A percentile compares a stretch with the other conserved stretches of the same genome.
Conservation (phyloP, 2,113 vertebrate genomes). For the Tupaia tana region DNA sequence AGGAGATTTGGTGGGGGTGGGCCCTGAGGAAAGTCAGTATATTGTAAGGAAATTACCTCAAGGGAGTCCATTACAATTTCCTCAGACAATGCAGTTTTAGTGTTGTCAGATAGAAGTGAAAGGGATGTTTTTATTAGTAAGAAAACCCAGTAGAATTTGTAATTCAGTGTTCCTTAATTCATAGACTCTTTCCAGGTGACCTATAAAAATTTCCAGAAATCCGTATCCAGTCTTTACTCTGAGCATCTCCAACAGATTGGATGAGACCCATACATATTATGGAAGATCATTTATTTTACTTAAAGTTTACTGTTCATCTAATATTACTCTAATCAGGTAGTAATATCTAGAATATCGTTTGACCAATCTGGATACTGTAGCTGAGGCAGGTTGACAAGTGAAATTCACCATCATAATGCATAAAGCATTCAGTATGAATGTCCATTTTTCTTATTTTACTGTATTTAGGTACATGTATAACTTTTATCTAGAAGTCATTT, state of each 20-base stretch:
- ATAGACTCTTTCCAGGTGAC: neutral
- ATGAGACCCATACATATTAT: neutral
- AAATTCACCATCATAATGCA: neutral
- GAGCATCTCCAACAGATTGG: neutral
- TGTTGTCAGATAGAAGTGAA: neutral
- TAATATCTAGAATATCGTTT: neutral
- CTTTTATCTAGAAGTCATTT: neutral
- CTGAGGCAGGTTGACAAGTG: neutral
- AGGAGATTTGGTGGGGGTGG: rapidly evolving
- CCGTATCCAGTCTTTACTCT: neutral
- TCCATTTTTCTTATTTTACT: neutral
- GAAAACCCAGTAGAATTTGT: neutral
- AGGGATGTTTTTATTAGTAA: neutral
- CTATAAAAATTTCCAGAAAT: neutral
- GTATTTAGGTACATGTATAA: neutral
- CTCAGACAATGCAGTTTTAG: neutral
- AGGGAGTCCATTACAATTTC: neutral
- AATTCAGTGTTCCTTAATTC: neutral
- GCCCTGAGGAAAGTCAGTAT: neutral
- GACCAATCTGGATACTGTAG: neutral
- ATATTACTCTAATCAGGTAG: neutral
- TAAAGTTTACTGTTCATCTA: neutral
- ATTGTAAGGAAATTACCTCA: neutral
- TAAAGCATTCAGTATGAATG: neutral
- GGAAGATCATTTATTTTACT: neutral